These are phyloP conservation scores for Aurelia coerulea DNA, from an alignment of 30 jellyfish, hydroid and myxozoan genomes.

Conservation along the genomic window DNA sequence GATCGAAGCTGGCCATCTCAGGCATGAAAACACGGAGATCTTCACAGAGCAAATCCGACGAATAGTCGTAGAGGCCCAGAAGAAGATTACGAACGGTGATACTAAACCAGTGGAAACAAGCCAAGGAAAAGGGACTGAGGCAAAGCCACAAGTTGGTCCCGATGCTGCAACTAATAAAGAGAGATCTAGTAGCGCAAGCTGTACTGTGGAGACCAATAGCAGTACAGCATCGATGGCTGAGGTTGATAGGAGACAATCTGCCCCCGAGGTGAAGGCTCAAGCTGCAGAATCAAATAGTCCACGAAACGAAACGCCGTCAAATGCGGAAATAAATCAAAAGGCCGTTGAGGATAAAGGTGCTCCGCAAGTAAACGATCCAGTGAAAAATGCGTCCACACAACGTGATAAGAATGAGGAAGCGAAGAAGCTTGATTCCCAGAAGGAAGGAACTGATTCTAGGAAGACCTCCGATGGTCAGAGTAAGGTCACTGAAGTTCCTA, in stretches of 20 bases:
- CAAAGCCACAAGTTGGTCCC: not conserved
- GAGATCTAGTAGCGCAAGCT: not conserved
- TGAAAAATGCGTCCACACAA: not conserved
- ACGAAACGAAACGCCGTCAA: not conserved
- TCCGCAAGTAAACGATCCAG: not conserved
- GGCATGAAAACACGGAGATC: constrained; percentile 75
- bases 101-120: constrained; percentile 20
- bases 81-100: constrained; percentile 10
- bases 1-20: constrained; percentile 97
- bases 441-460: not conserved
- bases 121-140: constrained; percentile 5
- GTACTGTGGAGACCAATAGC: not conserved
- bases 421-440: not conserved
- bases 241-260: not conserved
- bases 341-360: not conserved
- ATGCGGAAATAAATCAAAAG: not conserved
- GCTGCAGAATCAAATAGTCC: not conserved
- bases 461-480: not conserved
- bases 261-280: not conserved
- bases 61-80: constrained; percentile 74
- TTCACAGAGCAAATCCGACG: constrained; percentile 70
- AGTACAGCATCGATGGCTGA: not conserved
- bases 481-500: not conserved
- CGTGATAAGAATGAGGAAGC: too few species aligned
- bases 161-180: not conserved